Evolutionary conservation across 2,113 vertebrate genomes (phyloP), one percentile per base, ranked within the genome.

Genomic region (Gobiocypris rarus): DNA sequence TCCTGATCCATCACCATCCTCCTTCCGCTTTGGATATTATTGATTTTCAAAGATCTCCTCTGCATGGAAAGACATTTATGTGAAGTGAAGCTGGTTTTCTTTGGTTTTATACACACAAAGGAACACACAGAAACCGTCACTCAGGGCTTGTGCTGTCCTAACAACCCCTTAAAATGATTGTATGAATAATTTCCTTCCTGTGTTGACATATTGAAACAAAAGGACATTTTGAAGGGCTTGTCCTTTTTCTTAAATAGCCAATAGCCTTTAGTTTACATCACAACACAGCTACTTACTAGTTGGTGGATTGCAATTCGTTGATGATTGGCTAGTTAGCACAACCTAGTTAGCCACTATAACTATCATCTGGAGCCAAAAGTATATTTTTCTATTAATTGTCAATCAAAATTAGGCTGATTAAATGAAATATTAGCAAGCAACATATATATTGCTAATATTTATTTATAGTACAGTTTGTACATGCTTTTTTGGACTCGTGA

Each of bases 1-100:
- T 73, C 41, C 69, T 73, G 69, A 73, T 48, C 69, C n/a, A 24
- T 71, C 41, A 24, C n/a, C 41, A 19, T 59, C 28, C 80, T 82
- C 19, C 14, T 82, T 48, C 9, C 2, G 24, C 67, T 14, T 58
- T 45, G 67, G 56, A 15, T 43, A 26, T 34, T 58, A 59, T 43
- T 73, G 67, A 73, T 52, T 31, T 24, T 52, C 2, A 38, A 41
- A 54, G 48, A 24, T 70, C n/a, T 70, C n/a, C 38, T 9, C 43
- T 70, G 75, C n/a, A 24, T 10, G 8, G 34, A 41, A 11, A 71
- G 5, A 71, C 5, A 41, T 45, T 45, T 38, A 34, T 8, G 28
- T 67, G 28, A 43, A 41, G 67, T 70, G 6, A 43, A 24, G 69
- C 69, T 14, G n/a, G n/a, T 1, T 71, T 14, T 71, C 22, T 45